These are phyloP conservation scores for Ormyrus pomaceus DNA, from an alignment of 2,888 invertebrate genomes.

Conservation along the genomic window DNA sequence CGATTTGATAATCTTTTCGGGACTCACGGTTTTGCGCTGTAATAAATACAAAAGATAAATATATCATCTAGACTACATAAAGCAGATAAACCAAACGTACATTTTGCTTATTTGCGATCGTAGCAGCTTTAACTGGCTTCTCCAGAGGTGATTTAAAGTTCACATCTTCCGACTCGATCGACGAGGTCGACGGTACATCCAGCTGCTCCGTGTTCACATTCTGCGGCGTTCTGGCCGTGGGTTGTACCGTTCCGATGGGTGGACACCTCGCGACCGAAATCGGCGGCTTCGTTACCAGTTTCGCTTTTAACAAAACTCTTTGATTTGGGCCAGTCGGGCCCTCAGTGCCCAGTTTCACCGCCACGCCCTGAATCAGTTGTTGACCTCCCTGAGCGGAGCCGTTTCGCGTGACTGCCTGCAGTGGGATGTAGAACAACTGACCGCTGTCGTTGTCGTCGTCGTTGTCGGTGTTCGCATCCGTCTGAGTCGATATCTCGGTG, in stretches of 20 bases:
- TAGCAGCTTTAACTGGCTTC: conserved; percentile 8
- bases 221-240: conserved; percentile 75
- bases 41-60: not conserved
- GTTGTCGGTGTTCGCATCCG: conserved; percentile 72
- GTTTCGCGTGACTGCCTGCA: conserved; percentile 77
- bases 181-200: conserved; percentile 54
- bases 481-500: conserved; percentile 76
- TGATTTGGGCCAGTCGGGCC: conserved; percentile 81
- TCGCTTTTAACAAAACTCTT: conserved; percentile 80
- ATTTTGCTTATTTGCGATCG: conserved; percentile 30
- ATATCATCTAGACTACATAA: not conserved
- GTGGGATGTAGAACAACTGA: conserved; percentile 81
- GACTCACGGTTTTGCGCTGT: not conserved
- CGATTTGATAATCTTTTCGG: conserved; percentile 55
- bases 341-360: conserved; percentile 81
- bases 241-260: conserved; percentile 79
- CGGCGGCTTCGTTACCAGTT: conserved; percentile 80
- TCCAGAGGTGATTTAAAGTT: conserved; percentile 26
- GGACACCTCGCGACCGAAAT: conserved; percentile 73
- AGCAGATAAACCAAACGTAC: not conserved
- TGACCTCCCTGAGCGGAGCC: conserved; percentile 72
- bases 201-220: conserved; percentile 43
- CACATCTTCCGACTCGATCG: conserved; percentile 24
- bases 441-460: conserved; percentile 78
- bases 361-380: conserved; percentile 80